Percentiles rank a stretch among this genome's conserved stretches.
phyloP scores from a whole-genome alignment of 2,113 vertebrate genomes.

The Heterochromis multidens region DNA sequence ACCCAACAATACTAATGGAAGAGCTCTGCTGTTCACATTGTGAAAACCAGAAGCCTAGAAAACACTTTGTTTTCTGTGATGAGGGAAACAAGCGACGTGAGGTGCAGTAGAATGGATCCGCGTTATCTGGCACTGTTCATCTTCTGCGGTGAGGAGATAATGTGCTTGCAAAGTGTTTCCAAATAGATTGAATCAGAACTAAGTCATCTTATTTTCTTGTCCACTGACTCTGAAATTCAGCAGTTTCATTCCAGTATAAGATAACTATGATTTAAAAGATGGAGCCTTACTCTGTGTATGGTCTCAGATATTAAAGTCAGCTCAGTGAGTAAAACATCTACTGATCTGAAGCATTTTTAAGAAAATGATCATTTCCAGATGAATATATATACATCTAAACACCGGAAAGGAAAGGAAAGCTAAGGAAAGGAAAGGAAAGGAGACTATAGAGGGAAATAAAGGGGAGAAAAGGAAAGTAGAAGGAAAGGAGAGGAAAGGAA shows the following conservation, averaged over 20 bases:
- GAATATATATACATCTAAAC: neutral
- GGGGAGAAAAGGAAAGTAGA: neutral
- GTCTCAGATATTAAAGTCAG: neutral
- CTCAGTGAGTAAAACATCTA: neutral
- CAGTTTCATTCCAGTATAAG: neutral
- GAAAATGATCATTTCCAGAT: neutral
- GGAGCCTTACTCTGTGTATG: neutral
- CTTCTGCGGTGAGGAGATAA: conserved; percentile 18
- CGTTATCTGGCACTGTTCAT: conserved; percentile 15
- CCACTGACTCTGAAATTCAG: conserved; percentile 26
- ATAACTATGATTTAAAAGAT: neutral
- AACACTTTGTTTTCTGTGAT: neutral
- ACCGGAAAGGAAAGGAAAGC: neutral
- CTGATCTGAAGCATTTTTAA: neutral
- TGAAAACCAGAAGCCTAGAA: neutral
- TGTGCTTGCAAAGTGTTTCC: conserved; percentile 39
- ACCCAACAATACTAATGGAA: conserved; percentile 31
- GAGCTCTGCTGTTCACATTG: neutral
- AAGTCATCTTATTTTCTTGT: conserved; percentile 33
- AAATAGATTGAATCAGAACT: conserved; percentile 43
- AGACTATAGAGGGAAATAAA: neutral
- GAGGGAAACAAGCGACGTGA: neutral
- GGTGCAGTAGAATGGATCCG: neutral
- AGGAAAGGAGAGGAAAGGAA: neutral
- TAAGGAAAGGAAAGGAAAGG: too few relatives aligned